Conservation (phyloP, 2,797 vertebrate genomes). For the Myoxocephalus aenaeus region DNA sequence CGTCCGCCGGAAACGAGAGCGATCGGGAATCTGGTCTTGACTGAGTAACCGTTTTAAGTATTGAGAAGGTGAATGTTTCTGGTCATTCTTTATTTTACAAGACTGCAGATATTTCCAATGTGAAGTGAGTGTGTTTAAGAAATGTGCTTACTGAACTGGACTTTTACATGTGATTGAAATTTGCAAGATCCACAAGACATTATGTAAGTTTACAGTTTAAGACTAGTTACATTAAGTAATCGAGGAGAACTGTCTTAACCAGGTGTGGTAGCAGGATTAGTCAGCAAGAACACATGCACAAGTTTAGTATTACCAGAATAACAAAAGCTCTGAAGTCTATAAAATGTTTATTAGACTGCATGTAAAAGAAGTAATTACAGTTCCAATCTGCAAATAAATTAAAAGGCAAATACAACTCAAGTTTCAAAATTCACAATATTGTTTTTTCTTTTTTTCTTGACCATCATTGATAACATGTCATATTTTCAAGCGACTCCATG, state of each 20-base stretch:
- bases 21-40: slow-evolving; percentile 80
- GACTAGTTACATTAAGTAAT: not conserved
- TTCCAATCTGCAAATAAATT: slow-evolving; percentile 77
- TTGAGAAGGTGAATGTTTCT: not conserved
- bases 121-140: not conserved
- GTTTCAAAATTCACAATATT: slow-evolving; percentile 63
- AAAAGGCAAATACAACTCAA: slow-evolving; percentile 70
- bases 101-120: not conserved
- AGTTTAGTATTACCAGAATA: not conserved
- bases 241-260: not conserved
- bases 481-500: slow-evolving; percentile 24
- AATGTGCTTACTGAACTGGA: not conserved
- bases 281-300: not conserved
- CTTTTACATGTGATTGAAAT: not conserved
- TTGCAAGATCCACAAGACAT: not conserved
- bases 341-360: slow-evolving; percentile 76
- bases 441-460: slow-evolving; percentile 18
- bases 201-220: not conserved
- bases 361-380: slow-evolving; percentile 67
- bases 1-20: slow-evolving; percentile 88
- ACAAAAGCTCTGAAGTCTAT: slow-evolving; percentile 33
- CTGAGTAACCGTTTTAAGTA: not conserved
- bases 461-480: slow-evolving; percentile 15
- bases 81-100: not conserved
- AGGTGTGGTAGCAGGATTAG: not conserved